Percentiles rank a stretch among this genome's conserved stretches.
Evolutionary conservation across 2,797 vertebrate genomes (phyloP).

Genomic region (Coluber constrictor): DNA sequence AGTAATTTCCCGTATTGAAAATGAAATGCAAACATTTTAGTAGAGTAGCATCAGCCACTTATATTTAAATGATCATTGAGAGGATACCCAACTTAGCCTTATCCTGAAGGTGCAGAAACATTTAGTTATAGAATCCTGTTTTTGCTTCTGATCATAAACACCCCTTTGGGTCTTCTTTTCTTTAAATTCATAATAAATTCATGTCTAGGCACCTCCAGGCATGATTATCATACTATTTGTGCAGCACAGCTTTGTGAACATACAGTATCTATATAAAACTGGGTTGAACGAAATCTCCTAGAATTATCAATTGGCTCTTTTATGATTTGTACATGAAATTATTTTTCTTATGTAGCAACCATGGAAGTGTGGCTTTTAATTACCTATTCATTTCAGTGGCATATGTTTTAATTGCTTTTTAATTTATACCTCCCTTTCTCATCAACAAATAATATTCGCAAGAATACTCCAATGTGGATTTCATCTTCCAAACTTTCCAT

Average conservation of each 20-base stretch:
- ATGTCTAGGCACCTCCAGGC: neutral
- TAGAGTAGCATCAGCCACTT: neutral
- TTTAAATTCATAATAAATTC: neutral
- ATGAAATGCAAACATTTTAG: neutral
- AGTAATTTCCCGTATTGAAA: neutral
- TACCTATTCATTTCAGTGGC: neutral
- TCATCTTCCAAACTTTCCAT: neutral
- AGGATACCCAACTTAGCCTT: neutral
- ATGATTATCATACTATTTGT: neutral
- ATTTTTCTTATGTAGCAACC: neutral
- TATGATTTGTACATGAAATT: neutral
- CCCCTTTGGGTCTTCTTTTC: neutral
- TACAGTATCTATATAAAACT: neutral
- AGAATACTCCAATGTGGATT: neutral
- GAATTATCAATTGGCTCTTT: neutral
- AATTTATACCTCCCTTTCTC: neutral
- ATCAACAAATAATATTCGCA: neutral
- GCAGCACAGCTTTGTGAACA: neutral
- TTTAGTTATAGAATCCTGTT: neutral
- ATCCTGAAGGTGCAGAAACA: neutral
- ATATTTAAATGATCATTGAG: neutral
- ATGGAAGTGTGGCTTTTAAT: neutral
- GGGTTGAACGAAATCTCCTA: neutral
- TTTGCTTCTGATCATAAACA: neutral
- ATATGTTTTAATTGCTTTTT: neutral